Percentiles rank a stretch among this genome's conserved stretches.
These are phyloP conservation scores for Parnassius smintheus DNA, from an alignment of 2,888 invertebrate genomes.

Conservation along the genomic window DNA sequence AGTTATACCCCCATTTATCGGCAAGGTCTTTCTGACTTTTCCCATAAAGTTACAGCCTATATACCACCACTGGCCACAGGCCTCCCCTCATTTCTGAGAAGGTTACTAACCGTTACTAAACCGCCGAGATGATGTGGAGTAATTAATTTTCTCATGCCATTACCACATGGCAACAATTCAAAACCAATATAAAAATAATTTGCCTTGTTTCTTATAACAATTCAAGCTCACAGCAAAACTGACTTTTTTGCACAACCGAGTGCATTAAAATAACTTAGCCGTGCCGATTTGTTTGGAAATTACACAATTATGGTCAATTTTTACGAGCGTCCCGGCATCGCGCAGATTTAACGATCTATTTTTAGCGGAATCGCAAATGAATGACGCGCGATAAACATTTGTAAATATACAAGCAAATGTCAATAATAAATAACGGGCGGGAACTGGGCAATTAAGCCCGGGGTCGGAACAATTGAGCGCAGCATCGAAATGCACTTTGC, in stretches of 20 bases:
- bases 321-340: conserved; percentile 16
- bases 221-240: too few species aligned
- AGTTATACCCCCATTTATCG: too few species aligned
- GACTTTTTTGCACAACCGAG: not conserved
- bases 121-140: too few species aligned
- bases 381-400: conserved; percentile 49
- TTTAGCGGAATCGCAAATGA: conserved; percentile 43
- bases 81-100: too few species aligned
- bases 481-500: conserved; percentile 80
- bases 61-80: too few species aligned
- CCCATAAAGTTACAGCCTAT: too few species aligned
- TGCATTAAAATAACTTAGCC: not conserved
- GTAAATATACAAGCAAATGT: conserved; percentile 63
- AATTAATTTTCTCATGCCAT: too few species aligned
- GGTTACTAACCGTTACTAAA: too few species aligned
- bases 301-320: conserved; percentile 18
- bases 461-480: conserved; percentile 66
- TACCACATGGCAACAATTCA: too few species aligned
- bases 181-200: too few species aligned
- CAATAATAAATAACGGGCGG: conserved; percentile 71
- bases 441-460: conserved; percentile 66
- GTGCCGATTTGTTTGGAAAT: not conserved
- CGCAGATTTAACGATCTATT: conserved; percentile 38
- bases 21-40: too few species aligned
- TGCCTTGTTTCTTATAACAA: not conserved